Evolutionary conservation across 2,797 vertebrate species (phyloP).

Genomic region (Premnoplex brunnescens): DNA sequence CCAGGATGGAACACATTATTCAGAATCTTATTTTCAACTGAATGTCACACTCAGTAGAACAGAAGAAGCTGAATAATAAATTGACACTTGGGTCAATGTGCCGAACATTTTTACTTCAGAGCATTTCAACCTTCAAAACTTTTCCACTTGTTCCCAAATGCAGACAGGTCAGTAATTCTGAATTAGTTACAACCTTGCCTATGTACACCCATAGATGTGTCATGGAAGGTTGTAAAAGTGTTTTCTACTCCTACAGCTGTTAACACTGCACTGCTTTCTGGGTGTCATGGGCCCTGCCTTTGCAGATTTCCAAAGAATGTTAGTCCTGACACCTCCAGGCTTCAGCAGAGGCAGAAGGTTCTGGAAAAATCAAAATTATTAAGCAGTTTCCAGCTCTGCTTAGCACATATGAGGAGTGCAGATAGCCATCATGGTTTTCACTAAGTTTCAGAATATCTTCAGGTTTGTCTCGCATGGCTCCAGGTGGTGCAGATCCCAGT

Average conservation of each 20-base stretch:
- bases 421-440: neutral
- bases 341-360: neutral
- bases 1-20: neutral
- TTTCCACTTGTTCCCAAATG: neutral
- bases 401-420: neutral
- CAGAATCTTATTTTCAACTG: neutral
- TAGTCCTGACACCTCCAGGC: neutral
- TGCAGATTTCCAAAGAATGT: neutral
- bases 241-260: neutral
- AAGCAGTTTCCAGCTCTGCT: neutral
- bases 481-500: fast-evolving
- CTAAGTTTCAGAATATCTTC: neutral
- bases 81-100: neutral
- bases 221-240: neutral
- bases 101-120: neutral
- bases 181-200: neutral
- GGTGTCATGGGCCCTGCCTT: neutral
- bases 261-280: neutral
- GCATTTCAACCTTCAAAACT: neutral
- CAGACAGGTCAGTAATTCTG: neutral
- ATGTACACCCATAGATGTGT: neutral
- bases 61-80: neutral
- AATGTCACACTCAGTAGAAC: neutral
- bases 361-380: neutral
- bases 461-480: neutral